Percentiles rank a stretch among this genome's conserved stretches.
Evolutionary conservation across 2,888 invertebrate species (phyloP).

Genomic region (Strigamia crassipes): DNA sequence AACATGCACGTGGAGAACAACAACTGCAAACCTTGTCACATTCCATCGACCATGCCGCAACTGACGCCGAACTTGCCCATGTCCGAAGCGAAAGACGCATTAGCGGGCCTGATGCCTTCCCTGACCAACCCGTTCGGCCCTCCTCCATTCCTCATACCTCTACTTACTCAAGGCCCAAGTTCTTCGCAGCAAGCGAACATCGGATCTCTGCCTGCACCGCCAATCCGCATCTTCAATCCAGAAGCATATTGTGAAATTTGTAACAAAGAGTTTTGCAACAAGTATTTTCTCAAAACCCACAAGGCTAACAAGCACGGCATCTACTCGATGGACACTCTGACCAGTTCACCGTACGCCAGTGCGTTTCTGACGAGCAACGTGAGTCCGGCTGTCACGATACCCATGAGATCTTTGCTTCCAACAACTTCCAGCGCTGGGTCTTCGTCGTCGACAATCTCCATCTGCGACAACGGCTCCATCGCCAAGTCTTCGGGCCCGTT

Average conservation of each 20-base stretch:
- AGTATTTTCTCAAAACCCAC: conserved; percentile 92
- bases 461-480: neutral
- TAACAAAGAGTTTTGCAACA: conserved; percentile 98
- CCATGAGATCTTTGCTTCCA: conserved; percentile 47
- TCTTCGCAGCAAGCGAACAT: conserved; percentile 43
- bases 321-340: conserved; percentile 49
- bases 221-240: conserved; percentile 61
- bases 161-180: conserved; percentile 43
- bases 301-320: conserved; percentile 51
- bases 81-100: conserved; percentile 1
- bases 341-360: conserved; percentile 53
- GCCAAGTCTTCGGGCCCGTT: conserved; percentile 46
- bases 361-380: conserved; percentile 54
- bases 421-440: neutral
- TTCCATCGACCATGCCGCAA: conserved; percentile 17
- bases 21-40: neutral
- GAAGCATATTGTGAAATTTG: conserved; percentile 97
- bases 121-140: conserved; percentile 44
- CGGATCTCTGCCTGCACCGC: conserved; percentile 36
- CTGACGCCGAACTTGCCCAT: neutral
- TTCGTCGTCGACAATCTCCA: neutral
- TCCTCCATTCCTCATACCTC: conserved; percentile 47
- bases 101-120: conserved; percentile 13
- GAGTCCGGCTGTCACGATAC: conserved; percentile 18
- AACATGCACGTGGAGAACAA: neutral